phyloP scores from a whole-genome alignment of 2,797 vertebrate genomes.

The Pseudocheirus occidentalis region DNA sequence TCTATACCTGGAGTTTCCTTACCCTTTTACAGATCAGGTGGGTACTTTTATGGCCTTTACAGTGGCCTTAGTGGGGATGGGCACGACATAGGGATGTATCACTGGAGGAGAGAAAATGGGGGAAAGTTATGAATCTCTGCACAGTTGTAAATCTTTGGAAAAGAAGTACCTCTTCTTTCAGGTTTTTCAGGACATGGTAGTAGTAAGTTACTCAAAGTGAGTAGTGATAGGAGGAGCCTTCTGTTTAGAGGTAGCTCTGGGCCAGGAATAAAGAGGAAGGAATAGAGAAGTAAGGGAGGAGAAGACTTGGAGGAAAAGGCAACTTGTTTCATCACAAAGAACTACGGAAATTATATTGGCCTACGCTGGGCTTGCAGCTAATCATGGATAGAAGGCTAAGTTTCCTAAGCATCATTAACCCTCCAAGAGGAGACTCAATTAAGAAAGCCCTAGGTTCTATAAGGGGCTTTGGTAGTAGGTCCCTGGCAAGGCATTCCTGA shows the following conservation, averaged over 20 bases:
- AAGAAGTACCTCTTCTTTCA: neutral
- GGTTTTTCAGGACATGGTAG: neutral
- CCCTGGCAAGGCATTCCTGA: neutral
- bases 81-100: rapidly evolving
- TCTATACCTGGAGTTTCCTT: neutral
- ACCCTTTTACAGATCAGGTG: neutral
- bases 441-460: neutral
- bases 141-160: no score
- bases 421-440: neutral
- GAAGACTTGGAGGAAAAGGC: neutral
- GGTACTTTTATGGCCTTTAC: neutral
- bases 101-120: neutral
- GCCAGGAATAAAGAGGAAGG: neutral
- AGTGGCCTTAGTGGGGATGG: rapidly evolving
- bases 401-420: neutral
- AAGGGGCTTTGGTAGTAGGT: neutral
- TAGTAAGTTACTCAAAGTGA: neutral
- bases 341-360: neutral
- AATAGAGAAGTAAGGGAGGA: neutral
- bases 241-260: neutral
- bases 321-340: neutral
- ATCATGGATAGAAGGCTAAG: neutral
- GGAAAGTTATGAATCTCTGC: neutral
- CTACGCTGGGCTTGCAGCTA: neutral
- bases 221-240: neutral